phyloP scores from a whole-genome alignment of 2,888 invertebrate genomes.

The Stenolophus ochropezus region DNA sequence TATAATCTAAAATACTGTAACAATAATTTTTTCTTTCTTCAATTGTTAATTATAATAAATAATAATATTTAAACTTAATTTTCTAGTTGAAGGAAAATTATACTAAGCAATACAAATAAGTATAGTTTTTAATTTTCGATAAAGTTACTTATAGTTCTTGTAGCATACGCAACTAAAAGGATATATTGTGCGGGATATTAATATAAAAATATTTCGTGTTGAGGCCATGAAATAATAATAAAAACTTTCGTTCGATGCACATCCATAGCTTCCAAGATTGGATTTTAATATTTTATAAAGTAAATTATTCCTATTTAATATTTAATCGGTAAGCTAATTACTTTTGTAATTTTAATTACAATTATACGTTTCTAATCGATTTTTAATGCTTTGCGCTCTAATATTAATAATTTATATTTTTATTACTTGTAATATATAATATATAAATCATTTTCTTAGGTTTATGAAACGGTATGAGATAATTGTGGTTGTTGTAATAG shows the following conservation, averaged over 20 bases:
- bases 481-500: constrained; percentile 28
- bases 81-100: too few relatives aligned
- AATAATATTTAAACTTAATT: too few relatives aligned
- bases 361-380: constrained; percentile 54
- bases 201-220: constrained; percentile 21
- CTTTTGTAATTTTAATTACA: constrained; percentile 56
- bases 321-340: constrained; percentile 48
- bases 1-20: too few relatives aligned
- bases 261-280: constrained; percentile 36
- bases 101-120: too few relatives aligned
- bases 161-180: too few relatives aligned
- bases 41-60: too few relatives aligned
- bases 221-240: constrained; percentile 23
- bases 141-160: too few relatives aligned
- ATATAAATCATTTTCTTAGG: constrained; percentile 51
- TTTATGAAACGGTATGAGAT: constrained; percentile 22
- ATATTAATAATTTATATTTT: constrained; percentile 42
- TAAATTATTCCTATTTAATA: constrained; percentile 49
- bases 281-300: constrained; percentile 52
- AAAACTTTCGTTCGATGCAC: not conserved
- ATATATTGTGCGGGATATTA: not conserved
- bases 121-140: too few relatives aligned
- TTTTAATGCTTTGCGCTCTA: constrained; percentile 42
- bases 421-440: constrained; percentile 47
- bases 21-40: too few relatives aligned